These are phyloP conservation scores for Paramormyrops kingsleyae DNA, from an alignment of 2,113 vertebrate genomes.

Conservation along the genomic window DNA sequence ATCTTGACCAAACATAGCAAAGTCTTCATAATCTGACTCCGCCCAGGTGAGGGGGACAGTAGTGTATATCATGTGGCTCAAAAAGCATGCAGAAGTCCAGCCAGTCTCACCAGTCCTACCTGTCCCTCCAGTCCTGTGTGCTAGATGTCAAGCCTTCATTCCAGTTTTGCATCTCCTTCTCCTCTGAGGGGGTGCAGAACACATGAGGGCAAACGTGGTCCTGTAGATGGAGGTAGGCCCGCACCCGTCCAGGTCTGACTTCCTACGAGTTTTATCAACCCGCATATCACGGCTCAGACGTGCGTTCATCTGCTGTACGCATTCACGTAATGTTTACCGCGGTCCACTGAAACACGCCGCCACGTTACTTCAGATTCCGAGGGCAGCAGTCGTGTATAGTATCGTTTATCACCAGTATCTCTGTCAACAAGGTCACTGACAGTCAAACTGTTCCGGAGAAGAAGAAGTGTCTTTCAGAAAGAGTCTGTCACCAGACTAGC, in stretches of 20 bases:
- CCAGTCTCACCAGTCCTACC: not conserved
- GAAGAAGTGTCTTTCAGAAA: not conserved
- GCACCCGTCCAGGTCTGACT: not conserved
- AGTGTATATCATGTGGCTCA: not conserved
- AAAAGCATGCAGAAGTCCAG: not conserved
- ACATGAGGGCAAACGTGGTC: not conserved
- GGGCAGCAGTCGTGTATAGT: not conserved
- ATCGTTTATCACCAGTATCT: not conserved
- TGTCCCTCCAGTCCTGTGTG: not conserved
- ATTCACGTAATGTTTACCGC: not conserved
- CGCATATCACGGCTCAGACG: not conserved
- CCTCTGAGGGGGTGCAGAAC: not conserved
- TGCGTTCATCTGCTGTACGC: not conserved
- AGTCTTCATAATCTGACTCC: not conserved
- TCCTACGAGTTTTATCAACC: not conserved
- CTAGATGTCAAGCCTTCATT: not conserved
- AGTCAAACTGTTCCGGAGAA: not conserved
- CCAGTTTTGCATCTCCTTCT: not conserved
- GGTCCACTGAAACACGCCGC: not conserved
- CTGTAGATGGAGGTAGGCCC: not conserved
- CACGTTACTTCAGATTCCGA: not conserved
- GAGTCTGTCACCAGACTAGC: not conserved
- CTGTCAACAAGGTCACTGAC: not conserved
- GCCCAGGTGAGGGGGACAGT: not conserved
- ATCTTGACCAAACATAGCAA: not conserved